A percentile compares a stretch with the other conserved stretches of the same genome.
These are phyloP conservation scores for Sebastes oblongus DNA, from an alignment of 2,797 vertebrate genomes.

Conservation along the genomic window DNA sequence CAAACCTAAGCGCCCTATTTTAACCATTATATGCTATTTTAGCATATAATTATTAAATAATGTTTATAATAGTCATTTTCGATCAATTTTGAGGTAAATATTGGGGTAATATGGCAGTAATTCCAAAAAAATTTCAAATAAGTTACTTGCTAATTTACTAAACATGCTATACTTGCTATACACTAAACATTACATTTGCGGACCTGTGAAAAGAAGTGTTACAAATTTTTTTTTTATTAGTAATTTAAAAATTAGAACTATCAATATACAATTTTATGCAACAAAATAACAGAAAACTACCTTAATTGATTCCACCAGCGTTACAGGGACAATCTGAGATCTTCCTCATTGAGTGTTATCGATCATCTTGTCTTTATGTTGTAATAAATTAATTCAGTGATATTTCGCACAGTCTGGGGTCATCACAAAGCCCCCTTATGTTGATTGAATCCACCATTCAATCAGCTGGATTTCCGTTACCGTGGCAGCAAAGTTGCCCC, in stretches of 20 bases:
- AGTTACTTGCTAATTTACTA: no score
- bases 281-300: constrained; percentile 4
- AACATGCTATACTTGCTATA: no score
- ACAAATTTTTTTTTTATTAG: neutral
- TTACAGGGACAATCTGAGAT: constrained; percentile 5
- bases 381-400: constrained; percentile 2
- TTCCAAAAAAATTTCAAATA: no score
- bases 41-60: no score
- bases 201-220: no score
- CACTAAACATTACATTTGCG: no score
- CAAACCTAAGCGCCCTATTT: no score
- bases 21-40: no score
- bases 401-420: constrained; percentile 25
- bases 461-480: constrained; percentile 29
- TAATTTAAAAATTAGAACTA: neutral
- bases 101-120: no score
- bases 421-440: constrained; percentile 13
- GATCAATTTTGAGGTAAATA: no score
- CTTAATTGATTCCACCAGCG: constrained; percentile 11
- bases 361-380: constrained; percentile 8
- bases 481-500: constrained; percentile 37
- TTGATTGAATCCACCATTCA: constrained; percentile 19
- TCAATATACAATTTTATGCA: neutral
- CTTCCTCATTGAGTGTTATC: neutral
- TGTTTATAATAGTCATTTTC: no score